Evolutionary conservation across 2,797 vertebrate genomes (phyloP), one percentile per base, ranked within the genome.

Genomic region (Dermochelys coriacea): DNA sequence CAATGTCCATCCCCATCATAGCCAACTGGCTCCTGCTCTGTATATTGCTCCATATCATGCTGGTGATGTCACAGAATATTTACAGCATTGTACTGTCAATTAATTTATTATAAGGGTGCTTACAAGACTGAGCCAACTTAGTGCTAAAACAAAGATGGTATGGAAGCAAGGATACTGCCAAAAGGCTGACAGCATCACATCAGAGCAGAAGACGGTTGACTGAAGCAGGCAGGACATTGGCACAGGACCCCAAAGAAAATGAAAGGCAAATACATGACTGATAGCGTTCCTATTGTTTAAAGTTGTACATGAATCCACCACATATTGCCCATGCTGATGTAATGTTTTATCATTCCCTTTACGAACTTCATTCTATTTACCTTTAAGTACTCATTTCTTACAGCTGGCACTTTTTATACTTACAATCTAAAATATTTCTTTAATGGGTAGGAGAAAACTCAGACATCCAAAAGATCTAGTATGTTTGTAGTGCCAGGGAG

Each of bases 151-250:
- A 10, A 6, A 9, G 5, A 47, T 8, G 21, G 0, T 14, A 81
- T 1, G 0, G 45, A 51, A 27, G 27, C 64, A 77, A 14, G 86
- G 87, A 64, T 82, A 34, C 41, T 88, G 19, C 57, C 87, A 21
- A 49, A 41, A 85, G 79, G 11, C 78, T 37, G 41, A 88, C 51
- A 16, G 80, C 7, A 50, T 41, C 6, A 10, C 47, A 3, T 2
- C n/a, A 1, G 0, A 0, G 37, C 51, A 57, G 78, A 85, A 83
- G n/a, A 3, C 31, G 5, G 52, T 51, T n/a, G 21, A 0, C 0
- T 5, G 14, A 82, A 86, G 3, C 21, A 6, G 41, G 55, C 47
- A 50, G 74, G 0, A 4, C 31, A 57, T 18, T 29, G 49, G 19
- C 84, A 85, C 12, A 79, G 71, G 89, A 88, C 31, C 8, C 34